Evolutionary conservation across 2,113 vertebrate species (phyloP).

Genomic region (Ctenodactylus gundi): DNA sequence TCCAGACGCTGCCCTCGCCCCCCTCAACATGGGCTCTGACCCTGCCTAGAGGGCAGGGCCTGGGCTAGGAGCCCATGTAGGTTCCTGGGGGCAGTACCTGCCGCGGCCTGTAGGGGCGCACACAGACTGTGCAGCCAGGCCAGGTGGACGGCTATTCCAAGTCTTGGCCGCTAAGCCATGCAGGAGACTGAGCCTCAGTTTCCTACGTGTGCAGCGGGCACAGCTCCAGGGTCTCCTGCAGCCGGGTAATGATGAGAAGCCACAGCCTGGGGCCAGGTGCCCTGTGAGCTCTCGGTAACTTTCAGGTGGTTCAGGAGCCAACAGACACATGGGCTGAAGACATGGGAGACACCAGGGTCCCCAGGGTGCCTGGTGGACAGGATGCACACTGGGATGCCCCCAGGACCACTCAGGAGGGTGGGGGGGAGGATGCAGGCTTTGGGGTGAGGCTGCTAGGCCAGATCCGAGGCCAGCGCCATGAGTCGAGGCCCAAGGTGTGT

Average conservation of each 20-base stretch:
- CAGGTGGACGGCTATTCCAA: no score
- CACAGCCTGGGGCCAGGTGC: not conserved
- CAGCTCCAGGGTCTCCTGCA: rapidly evolving
- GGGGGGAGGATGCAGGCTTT: not conserved
- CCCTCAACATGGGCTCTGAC: not conserved
- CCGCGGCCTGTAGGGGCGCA: rapidly evolving
- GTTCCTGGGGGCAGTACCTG: not conserved
- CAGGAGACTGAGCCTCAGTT: not conserved
- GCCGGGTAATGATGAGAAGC: rapidly evolving
- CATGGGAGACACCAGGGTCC: not conserved
- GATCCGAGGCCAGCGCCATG: not conserved
- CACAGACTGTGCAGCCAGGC: not conserved
- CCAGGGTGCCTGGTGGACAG: not conserved
- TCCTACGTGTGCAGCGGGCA: not conserved
- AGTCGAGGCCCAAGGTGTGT: not conserved
- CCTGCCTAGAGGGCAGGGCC: not conserved
- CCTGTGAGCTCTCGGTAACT: rapidly evolving
- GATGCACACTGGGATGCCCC: not conserved
- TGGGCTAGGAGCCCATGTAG: rapidly evolving
- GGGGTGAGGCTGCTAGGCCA: not conserved
- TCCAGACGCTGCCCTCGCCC: not conserved
- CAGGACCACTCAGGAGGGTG: not conserved
- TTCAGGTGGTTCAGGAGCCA: rapidly evolving
- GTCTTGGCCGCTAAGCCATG: no score
- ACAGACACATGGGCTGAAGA: not conserved